A percentile compares a stretch with the other conserved stretches of the same genome.
Conservation (phyloP, 2,797 vertebrate genomes). For the Onychomys arenicola region DNA sequence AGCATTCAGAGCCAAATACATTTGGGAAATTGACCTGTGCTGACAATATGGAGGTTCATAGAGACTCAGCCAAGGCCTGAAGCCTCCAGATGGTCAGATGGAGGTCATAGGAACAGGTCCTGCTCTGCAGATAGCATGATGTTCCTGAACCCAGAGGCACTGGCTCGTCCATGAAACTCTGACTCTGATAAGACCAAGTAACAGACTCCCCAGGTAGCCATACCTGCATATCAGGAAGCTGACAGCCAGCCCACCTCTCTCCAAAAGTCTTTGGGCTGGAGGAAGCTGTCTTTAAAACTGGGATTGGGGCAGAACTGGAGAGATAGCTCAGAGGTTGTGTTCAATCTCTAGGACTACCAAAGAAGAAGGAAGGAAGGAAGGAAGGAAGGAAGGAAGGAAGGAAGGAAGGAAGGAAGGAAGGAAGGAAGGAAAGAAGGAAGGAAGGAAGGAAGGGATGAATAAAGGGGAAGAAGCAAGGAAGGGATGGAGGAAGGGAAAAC, state of each 20-base stretch:
- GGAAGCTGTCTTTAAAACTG: not conserved
- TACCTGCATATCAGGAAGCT: not conserved
- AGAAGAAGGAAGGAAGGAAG: not conserved
- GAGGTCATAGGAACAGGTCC: not conserved
- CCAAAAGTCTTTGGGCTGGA: not conserved
- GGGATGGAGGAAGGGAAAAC: not conserved
- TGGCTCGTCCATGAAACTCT: not conserved
- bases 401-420: not conserved
- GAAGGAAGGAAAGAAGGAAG: not conserved
- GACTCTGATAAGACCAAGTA: no score
- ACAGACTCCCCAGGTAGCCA: not conserved
- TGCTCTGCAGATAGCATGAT: rapidly evolving
- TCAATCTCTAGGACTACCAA: not conserved
- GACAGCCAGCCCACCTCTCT: not conserved
- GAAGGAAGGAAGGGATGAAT: no score
- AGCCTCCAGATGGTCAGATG: not conserved
- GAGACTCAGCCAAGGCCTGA: not conserved
- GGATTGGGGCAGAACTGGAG: not conserved
- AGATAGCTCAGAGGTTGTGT: not conserved
- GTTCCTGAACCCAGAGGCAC: no score
- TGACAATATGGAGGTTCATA: no score
- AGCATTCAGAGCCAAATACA: not conserved
- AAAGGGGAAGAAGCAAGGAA: not conserved
- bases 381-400: not conserved
- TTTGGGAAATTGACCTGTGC: not conserved